A percentile compares a stretch with the other conserved stretches of the same genome.
Conservation (phyloP, 1,140 invertebrate genomes). For the Cydia splendana region DNA sequence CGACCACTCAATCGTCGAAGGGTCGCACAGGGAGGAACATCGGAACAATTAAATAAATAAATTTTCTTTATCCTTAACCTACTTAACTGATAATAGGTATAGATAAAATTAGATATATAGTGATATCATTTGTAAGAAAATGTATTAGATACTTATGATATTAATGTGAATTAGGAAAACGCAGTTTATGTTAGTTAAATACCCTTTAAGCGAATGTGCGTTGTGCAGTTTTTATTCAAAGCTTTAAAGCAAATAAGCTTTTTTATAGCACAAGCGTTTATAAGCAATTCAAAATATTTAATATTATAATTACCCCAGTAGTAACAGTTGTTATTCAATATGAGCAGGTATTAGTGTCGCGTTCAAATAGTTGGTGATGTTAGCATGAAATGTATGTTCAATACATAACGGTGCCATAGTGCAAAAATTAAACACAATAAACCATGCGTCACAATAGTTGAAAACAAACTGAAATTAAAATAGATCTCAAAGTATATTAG, state of each 20-base stretch:
- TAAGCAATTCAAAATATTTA: background rate
- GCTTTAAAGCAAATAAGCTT: conserved; percentile 12
- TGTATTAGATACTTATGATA: background rate
- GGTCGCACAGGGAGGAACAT: background rate
- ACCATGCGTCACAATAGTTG: conserved; percentile 18
- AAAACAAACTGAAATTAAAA: background rate
- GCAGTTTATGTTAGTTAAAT: background rate
- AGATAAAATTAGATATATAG: conserved; percentile 16
- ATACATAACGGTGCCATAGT: conserved; percentile 1
- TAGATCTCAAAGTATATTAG: background rate
- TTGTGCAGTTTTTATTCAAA: background rate
- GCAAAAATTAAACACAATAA: conserved; percentile 14
- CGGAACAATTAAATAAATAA: background rate
- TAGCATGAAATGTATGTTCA: conserved; percentile 11
- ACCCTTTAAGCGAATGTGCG: conserved; percentile 4
- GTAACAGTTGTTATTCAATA: background rate
- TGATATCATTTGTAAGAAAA: background rate
- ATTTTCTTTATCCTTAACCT: conserved; percentile 19
- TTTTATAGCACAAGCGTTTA: conserved; percentile 4
- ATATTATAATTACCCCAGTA: conserved; percentile 2
- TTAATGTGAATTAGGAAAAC: background rate
- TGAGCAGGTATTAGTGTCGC: background rate
- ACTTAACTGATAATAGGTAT: background rate
- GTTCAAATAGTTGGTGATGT: background rate
- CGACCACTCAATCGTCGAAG: conserved; percentile 6